Percentiles rank a stretch among this genome's conserved stretches.
Evolutionary conservation across 1,140 invertebrate genomes (phyloP).

Genomic region (Dendroctonus valens): DNA sequence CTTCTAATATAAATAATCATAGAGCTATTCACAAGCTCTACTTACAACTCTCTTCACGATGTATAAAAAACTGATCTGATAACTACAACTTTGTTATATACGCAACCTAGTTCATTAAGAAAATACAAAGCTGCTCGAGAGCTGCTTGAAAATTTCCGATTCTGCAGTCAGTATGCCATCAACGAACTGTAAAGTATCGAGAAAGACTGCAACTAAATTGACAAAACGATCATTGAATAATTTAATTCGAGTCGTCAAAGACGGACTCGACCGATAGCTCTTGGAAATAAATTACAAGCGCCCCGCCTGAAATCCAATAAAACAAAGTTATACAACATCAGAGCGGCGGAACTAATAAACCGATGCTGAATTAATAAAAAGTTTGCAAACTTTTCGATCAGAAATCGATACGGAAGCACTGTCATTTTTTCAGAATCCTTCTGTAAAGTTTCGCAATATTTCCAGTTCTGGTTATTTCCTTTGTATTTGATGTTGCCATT

Average conservation of each 20-base stretch:
- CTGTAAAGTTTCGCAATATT: neutral
- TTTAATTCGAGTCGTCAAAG: neutral
- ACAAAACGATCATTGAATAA: neutral
- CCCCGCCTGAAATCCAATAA: slow-evolving; percentile 3
- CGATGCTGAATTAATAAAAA: slow-evolving; percentile 9
- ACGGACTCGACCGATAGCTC: neutral
- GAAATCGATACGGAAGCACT: neutral
- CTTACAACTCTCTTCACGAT: too few relatives aligned
- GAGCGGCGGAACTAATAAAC: slow-evolving; percentile 1
- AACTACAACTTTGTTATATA: too few relatives aligned
- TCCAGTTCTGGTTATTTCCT: neutral
- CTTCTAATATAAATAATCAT: too few relatives aligned
- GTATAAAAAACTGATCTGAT: too few relatives aligned
- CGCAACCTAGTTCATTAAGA: too few relatives aligned
- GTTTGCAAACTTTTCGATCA: neutral
- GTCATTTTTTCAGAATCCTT: neutral
- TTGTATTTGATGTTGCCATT: neutral
- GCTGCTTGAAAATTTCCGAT: too few relatives aligned
- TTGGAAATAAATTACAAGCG: neutral
- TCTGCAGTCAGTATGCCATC: too few relatives aligned
- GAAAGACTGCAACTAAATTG: too few relatives aligned
- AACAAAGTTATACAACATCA: slow-evolving; percentile 9
- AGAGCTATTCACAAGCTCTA: too few relatives aligned
- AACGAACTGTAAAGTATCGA: too few relatives aligned
- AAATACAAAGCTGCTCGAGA: too few relatives aligned